These are phyloP conservation scores for Matsumyia berberina DNA, from an alignment of 2,888 invertebrate species.

Conservation along the genomic window DNA sequence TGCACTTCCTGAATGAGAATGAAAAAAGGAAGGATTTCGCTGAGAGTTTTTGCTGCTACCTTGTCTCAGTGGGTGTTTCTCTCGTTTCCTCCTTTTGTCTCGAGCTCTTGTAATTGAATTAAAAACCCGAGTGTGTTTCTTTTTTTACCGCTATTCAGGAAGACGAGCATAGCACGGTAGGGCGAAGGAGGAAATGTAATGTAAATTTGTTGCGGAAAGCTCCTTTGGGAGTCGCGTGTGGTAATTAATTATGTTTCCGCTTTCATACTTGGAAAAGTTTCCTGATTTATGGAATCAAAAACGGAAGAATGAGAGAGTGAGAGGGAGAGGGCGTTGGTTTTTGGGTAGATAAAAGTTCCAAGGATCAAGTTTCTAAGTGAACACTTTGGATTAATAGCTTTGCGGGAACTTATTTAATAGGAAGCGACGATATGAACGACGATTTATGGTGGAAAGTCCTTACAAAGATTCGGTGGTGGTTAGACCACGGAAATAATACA, in stretches of 20 bases:
- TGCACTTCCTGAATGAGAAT: slow-evolving; percentile 31
- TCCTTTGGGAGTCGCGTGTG: slow-evolving; percentile 63
- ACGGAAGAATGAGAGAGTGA: not conserved
- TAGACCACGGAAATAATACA: not conserved
- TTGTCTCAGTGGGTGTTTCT: not conserved
- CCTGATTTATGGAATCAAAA: slow-evolving; percentile 66
- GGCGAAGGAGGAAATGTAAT: slow-evolving; percentile 52
- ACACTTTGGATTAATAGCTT: slow-evolving; percentile 58
- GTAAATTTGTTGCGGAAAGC: slow-evolving; percentile 69
- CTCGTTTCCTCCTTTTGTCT: slow-evolving; percentile 32
- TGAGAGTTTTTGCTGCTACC: not conserved
- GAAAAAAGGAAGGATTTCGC: slow-evolving; percentile 5
- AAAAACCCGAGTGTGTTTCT: slow-evolving; percentile 37
- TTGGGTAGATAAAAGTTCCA: slow-evolving; percentile 50
- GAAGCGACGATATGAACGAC: slow-evolving; percentile 1
- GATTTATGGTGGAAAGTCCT: slow-evolving; percentile 28
- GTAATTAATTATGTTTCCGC: slow-evolving; percentile 75
- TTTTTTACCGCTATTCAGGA: not conserved
- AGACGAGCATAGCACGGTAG: not conserved
- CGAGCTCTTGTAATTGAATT: slow-evolving; percentile 68
- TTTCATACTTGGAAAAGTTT: slow-evolving; percentile 66
- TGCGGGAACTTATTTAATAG: slow-evolving; percentile 35
- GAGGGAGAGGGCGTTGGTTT: slow-evolving; percentile 1
- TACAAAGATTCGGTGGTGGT: not conserved
- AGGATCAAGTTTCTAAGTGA: slow-evolving; percentile 68